Base-by-base conservation (phyloP, 2,113 vertebrate species). In the Myiozetetes cayanensis region DNA sequence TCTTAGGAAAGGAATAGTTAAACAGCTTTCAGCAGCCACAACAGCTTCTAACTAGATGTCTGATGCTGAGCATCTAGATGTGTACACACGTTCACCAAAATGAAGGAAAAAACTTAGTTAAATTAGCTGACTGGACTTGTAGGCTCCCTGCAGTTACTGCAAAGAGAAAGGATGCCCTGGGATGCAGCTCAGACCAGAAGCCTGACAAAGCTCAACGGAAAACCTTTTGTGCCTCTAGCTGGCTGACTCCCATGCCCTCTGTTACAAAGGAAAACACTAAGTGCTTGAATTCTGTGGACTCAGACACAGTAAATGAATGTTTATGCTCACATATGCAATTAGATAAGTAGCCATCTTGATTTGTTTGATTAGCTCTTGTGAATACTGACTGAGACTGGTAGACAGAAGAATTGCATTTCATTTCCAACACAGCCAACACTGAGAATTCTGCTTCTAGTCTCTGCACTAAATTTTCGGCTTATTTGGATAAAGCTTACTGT, bases 351-450 rank as follows among this genome's bases (percentile, higher is more conserved):
- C 76, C 80, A 85, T 79, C 75, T 71, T 90, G 71, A 85, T 82
- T 78, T 77, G 83, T 85, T 90, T 88, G 80, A 88, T 85, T 93
- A 91, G 84, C 71, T 82, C 67, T 82, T 83, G 56, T 93, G 90
- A 82, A 87, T 75, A 90, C 77, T 56, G 61, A 93, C 83, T 79
- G 43, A 85, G 76, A 50, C 43, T 73, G 71, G 59, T 55, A 77
- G 58, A 63, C 39, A 53, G 31, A 84, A 56, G 23, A 85, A 68
- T 22, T 28, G 46, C 31, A 68, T 58, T 92, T 75, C 58, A 59
- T 76, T 76, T 77, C 33, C 56, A 88, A 22, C 61, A 41, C 50
- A 61, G 78, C 14, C 33, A 82, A 41, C 33, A 59, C 55, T 76
- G 58, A 90, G 72, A 90, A 71, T 70, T 92, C 41, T 23, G 23